Conservation (phyloP, 2,797 vertebrate species). For the Chelonia mydas region DNA sequence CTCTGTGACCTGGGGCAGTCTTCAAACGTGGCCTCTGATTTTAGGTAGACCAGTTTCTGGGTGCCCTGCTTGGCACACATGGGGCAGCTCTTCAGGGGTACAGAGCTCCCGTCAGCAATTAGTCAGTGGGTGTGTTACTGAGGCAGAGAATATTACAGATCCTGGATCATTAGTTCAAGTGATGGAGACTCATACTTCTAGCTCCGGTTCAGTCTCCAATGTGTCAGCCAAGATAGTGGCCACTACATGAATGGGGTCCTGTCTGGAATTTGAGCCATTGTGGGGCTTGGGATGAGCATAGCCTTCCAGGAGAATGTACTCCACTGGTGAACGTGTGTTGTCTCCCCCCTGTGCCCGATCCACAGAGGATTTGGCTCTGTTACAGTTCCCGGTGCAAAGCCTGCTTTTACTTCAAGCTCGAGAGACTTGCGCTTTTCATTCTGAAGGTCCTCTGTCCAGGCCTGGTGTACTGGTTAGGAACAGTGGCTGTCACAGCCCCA, state of each 20-base stretch:
- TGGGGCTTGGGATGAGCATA: neutral
- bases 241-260: neutral
- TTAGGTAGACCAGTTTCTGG: neutral
- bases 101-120: neutral
- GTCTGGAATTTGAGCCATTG: neutral
- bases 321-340: neutral
- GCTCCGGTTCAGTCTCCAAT: no score
- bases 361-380: no score
- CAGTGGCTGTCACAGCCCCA: neutral
- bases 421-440: neutral
- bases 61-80: neutral
- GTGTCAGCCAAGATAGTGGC: no score
- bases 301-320: neutral
- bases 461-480: neutral
- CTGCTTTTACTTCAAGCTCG: no score
- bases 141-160: no score
- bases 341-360: neutral
- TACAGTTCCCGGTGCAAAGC: no score
- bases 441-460: neutral
- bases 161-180: no score
- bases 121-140: no score
- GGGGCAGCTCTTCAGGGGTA: neutral
- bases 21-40: neutral
- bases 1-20: neutral
- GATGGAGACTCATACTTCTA: no score